Conservation (phyloP, 2,113 vertebrate species). For the Atractosteus spatula region DNA sequence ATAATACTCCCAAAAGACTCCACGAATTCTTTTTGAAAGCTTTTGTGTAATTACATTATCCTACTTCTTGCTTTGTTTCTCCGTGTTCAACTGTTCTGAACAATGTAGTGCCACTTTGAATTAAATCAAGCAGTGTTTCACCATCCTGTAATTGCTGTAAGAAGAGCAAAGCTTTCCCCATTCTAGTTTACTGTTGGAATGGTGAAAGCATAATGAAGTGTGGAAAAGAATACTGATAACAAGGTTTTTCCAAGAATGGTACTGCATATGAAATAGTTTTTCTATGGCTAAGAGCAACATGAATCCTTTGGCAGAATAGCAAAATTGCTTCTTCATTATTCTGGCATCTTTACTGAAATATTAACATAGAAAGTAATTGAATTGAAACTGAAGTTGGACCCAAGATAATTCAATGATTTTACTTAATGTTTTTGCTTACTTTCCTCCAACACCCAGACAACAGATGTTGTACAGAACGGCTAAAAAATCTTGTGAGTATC, state of each 20-base stretch:
- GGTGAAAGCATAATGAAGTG: neutral
- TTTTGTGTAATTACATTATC: slow-evolving; percentile 15
- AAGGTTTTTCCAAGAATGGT: neutral
- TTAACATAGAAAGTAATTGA: too few species aligned
- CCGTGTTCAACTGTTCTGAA: neutral
- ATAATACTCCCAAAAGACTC: slow-evolving; percentile 18
- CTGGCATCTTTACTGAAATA: too few species aligned
- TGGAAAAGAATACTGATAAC: neutral
- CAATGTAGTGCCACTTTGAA: slow-evolving; percentile 3
- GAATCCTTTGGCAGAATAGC: too few species aligned
- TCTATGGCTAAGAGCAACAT: neutral
- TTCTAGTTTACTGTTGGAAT: neutral
- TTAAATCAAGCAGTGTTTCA: neutral
- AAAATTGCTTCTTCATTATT: too few species aligned
- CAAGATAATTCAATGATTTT: too few species aligned
- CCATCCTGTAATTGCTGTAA: neutral
- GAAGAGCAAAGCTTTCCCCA: neutral
- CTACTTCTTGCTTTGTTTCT: neutral
- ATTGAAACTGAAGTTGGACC: too few species aligned
- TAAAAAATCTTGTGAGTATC: too few species aligned
- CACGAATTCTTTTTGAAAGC: slow-evolving; percentile 9
- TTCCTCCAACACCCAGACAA: too few species aligned
- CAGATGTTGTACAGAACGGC: too few species aligned
- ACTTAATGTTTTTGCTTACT: too few species aligned
- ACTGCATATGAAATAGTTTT: neutral